Percentiles rank a stretch among this genome's conserved stretches.
Evolutionary conservation across 2,888 invertebrate genomes (phyloP).

Genomic region (Horisme vitalbata): DNA sequence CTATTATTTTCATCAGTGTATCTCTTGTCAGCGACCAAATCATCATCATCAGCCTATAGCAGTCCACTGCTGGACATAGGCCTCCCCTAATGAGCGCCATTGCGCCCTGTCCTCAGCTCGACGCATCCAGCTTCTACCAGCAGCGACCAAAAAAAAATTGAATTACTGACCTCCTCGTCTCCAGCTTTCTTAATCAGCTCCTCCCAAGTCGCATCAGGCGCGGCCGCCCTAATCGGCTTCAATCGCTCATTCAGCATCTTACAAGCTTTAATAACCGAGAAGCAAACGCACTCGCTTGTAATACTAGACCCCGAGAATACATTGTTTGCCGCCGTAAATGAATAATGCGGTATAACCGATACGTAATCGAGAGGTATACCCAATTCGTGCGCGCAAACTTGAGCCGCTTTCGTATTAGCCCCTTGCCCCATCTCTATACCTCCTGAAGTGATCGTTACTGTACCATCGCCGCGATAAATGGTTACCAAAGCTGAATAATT

Average conservation of each 20-base stretch:
- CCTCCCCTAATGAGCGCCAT: too few relatives aligned
- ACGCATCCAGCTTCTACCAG: too few relatives aligned
- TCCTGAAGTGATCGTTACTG: slow-evolving; percentile 87
- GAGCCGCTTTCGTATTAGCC: slow-evolving; percentile 89
- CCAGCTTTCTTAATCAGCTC: slow-evolving; percentile 81
- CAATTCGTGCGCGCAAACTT: slow-evolving; percentile 88
- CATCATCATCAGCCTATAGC: too few relatives aligned
- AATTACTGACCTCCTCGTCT: slow-evolving; percentile 59
- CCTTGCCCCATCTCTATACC: slow-evolving; percentile 91
- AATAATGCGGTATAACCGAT: slow-evolving; percentile 83
- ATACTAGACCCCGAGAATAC: slow-evolving; percentile 86
- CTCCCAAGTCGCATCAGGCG: slow-evolving; percentile 81
- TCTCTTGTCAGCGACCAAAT: too few relatives aligned
- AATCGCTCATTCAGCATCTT: slow-evolving; percentile 81
- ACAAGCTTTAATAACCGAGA: slow-evolving; percentile 83
- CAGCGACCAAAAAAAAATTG: not conserved
- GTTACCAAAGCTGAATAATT: slow-evolving; percentile 84
- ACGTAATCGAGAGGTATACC: slow-evolving; percentile 86
- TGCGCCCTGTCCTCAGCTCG: too few relatives aligned
- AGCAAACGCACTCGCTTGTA: slow-evolving; percentile 84
- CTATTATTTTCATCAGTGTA: too few relatives aligned
- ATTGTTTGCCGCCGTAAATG: slow-evolving; percentile 84
- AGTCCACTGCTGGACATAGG: too few relatives aligned
- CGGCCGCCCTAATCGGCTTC: slow-evolving; percentile 74
- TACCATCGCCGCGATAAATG: slow-evolving; percentile 87